phyloP scores from a whole-genome alignment of 1,140 invertebrate species.

The Physella acuta region DNA sequence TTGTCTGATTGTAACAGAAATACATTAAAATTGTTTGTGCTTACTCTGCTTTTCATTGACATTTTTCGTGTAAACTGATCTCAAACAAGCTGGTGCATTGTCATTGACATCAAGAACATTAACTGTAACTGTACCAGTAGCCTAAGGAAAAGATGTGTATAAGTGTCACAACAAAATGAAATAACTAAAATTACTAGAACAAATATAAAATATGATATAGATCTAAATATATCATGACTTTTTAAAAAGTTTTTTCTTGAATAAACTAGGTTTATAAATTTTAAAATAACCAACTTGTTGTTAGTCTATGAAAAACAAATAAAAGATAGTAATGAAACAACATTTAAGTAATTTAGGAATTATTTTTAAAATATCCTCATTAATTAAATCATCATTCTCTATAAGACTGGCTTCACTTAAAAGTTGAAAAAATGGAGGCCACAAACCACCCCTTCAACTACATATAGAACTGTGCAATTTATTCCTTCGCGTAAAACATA shows the following conservation, averaged over 20 bases:
- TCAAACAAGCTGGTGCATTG: background rate
- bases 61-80: background rate
- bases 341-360: too few species aligned
- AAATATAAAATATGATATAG: background rate
- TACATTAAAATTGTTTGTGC: too few species aligned
- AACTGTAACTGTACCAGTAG: constrained; percentile 8
- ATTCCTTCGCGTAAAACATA: too few species aligned
- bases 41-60: constrained; percentile 13
- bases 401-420: too few species aligned
- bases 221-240: background rate
- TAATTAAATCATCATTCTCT: too few species aligned
- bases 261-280: background rate
- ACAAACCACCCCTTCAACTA: too few species aligned
- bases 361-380: too few species aligned
- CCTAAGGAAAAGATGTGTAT: background rate
- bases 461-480: too few species aligned
- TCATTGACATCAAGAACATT: constrained; percentile 1
- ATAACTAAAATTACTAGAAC: background rate
- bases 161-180: background rate
- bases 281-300: background rate
- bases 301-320: background rate
- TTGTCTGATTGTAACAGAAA: too few species aligned
- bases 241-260: background rate
- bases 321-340: too few species aligned
- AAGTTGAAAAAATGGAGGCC: too few species aligned